Evolutionary conservation across 2,797 vertebrate species (phyloP).

Genomic region (Hipposideros larvatus): DNA sequence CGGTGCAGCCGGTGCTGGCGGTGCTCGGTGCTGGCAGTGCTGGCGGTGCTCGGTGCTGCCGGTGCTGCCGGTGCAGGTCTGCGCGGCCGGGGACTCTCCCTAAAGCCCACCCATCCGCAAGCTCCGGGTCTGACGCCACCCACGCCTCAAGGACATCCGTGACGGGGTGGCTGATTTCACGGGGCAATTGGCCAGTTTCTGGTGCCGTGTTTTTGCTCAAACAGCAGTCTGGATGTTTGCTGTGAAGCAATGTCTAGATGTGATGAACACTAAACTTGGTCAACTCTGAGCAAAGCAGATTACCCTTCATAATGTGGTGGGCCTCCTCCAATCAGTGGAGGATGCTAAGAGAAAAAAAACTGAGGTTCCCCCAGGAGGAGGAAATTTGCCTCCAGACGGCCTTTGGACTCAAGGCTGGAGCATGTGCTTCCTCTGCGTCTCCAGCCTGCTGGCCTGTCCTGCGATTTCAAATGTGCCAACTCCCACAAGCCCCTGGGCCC

Average conservation of each 20-base stretch:
- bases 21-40: too few relatives aligned
- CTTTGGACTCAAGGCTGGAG: accelerated
- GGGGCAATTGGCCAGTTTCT: too few relatives aligned
- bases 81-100: accelerated
- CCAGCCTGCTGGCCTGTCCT: accelerated
- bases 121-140: too few relatives aligned
- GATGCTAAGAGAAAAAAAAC: neutral
- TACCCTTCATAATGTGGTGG: accelerated
- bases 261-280: accelerated
- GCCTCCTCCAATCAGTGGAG: neutral
- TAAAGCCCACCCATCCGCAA: too few relatives aligned
- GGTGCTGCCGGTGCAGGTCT: accelerated
- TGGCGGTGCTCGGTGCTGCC: too few relatives aligned
- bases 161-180: too few relatives aligned
- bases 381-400: accelerated
- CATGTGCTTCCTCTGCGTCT: neutral
- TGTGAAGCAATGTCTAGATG: neutral
- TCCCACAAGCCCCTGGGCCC: accelerated
- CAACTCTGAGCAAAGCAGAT: accelerated
- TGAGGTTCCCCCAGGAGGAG: accelerated
- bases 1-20: too few relatives aligned
- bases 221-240: too few relatives aligned
- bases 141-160: too few relatives aligned
- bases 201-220: too few relatives aligned
- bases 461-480: neutral